Percentiles rank a stretch among this genome's conserved stretches.
Conservation (phyloP, 2,113 vertebrate species). For the Athene noctua region DNA sequence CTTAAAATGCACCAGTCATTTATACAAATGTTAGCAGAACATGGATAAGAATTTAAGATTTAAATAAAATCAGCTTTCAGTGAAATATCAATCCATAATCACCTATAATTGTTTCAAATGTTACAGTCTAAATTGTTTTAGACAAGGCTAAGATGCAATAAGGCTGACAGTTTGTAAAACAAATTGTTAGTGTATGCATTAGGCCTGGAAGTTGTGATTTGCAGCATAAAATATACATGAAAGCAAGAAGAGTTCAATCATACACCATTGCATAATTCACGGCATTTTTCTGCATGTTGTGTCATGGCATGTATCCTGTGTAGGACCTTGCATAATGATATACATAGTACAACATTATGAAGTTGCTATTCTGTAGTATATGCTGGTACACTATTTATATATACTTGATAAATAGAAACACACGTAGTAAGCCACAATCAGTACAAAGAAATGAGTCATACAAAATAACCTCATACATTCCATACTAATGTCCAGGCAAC, state of each 20-base stretch:
- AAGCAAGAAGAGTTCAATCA: background rate
- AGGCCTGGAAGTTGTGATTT: background rate
- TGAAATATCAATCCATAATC: background rate
- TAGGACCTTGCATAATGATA: background rate
- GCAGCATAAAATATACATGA: background rate
- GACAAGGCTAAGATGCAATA: background rate
- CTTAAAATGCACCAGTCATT: background rate
- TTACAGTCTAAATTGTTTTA: background rate
- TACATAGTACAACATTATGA: background rate
- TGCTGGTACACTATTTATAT: background rate
- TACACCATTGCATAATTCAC: background rate
- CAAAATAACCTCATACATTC: background rate
- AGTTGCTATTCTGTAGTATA: background rate
- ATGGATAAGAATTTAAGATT: background rate
- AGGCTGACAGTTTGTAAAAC: slow-evolving; percentile 4
- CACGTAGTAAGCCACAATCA: background rate
- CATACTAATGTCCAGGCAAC: background rate
- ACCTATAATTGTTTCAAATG: slow-evolving; percentile 12
- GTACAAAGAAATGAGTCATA: background rate
- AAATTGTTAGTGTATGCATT: background rate
- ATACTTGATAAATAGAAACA: background rate
- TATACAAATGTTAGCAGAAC: background rate
- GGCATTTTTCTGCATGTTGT: background rate
- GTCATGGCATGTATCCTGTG: background rate
- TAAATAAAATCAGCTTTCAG: slow-evolving; percentile 12